phyloP scores from a whole-genome alignment of 2,797 vertebrate genomes.

The Micropoecilia bifurca region DNA sequence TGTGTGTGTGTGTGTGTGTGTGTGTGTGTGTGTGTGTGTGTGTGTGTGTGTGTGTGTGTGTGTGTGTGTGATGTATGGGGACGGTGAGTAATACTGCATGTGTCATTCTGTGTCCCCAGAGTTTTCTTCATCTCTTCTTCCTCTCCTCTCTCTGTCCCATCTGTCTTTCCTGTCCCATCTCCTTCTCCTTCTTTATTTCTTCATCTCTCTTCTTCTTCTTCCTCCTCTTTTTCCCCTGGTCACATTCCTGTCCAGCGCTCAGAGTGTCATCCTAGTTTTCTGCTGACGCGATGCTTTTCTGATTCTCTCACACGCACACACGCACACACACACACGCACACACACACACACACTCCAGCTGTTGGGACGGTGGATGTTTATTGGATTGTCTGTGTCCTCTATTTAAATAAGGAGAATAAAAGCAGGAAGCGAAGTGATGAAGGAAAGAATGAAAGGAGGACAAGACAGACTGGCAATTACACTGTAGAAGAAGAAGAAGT shows the following conservation, averaged over 20 bases:
- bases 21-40: slow-evolving; percentile 27
- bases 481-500: not conserved
- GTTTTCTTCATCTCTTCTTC: slow-evolving; percentile 56
- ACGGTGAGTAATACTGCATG: slow-evolving; percentile 71
- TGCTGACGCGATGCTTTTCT: slow-evolving; percentile 66
- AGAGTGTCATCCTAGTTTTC: slow-evolving; percentile 76
- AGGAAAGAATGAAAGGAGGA: slow-evolving; percentile 32
- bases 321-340: slow-evolving; percentile 46
- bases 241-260: slow-evolving; percentile 73
- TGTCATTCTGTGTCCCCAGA: slow-evolving; percentile 67
- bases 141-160: slow-evolving; percentile 33
- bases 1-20: slow-evolving; percentile 15
- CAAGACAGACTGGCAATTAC: slow-evolving; percentile 4
- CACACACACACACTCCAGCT: slow-evolving; percentile 62
- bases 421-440: slow-evolving; percentile 40
- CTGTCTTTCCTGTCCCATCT: slow-evolving; percentile 36
- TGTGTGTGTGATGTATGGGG: slow-evolving; percentile 58
- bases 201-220: slow-evolving; percentile 31
- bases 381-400: slow-evolving; percentile 82
- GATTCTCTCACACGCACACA: slow-evolving; percentile 2
- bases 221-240: slow-evolving; percentile 44
- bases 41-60: slow-evolving; percentile 20
- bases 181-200: slow-evolving; percentile 40
- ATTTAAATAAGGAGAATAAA: slow-evolving; percentile 75
- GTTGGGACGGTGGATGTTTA: slow-evolving; percentile 75